These are phyloP conservation scores for Danio kyathit DNA, from an alignment of 2,797 vertebrate species.

Conservation along the genomic window DNA sequence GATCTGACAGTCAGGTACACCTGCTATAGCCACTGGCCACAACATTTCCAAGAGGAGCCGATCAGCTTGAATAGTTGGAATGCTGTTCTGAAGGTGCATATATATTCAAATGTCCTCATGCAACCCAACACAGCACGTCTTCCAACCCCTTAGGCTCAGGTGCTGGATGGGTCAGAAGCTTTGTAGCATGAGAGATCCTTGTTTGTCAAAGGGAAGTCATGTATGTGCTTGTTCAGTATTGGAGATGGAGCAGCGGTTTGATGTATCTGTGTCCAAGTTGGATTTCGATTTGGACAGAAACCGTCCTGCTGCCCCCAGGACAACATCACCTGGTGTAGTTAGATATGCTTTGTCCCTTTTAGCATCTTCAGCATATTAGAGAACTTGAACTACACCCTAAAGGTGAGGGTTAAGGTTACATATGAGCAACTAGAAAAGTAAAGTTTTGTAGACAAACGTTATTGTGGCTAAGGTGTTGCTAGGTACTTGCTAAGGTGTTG, in stretches of 20 bases:
- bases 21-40: conserved; percentile 27
- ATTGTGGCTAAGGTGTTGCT: no score
- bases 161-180: not conserved
- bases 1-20: conserved; percentile 11
- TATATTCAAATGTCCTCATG: not conserved
- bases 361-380: no score
- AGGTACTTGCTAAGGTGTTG: no score
- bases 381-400: no score
- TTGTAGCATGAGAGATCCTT: conserved; percentile 4
- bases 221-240: not conserved
- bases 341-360: no score
- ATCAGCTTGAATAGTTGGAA: conserved; percentile 16
- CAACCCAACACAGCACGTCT: not conserved
- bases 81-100: not conserved
- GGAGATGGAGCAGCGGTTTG: not conserved
- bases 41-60: not conserved
- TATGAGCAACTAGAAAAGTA: no score
- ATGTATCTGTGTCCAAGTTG: not conserved
- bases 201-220: not conserved
- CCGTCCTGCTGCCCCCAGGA: not conserved
- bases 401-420: no score
- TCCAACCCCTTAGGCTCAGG: not conserved
- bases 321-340: not conserved
- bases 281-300: not conserved
- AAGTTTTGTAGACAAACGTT: no score